Percentiles rank a stretch among this genome's conserved stretches.
Evolutionary conservation across 2,797 vertebrate genomes (phyloP).

Genomic region (Melanitta fusca): DNA sequence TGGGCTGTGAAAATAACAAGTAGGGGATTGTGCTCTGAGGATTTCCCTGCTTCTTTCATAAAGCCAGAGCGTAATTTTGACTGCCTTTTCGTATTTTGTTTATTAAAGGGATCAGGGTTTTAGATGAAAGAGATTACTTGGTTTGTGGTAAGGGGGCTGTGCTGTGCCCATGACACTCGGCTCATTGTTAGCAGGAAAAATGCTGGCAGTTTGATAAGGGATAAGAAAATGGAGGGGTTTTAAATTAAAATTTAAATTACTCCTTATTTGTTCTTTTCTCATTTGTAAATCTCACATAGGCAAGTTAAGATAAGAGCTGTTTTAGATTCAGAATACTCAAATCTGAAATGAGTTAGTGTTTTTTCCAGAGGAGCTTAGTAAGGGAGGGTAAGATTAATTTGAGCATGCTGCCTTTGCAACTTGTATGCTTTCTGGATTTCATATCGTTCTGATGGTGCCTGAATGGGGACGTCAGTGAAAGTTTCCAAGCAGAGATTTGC

Average conservation of each 20-base stretch:
- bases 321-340: conserved; percentile 75
- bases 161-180: conserved; percentile 78
- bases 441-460: background rate
- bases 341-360: conserved; percentile 63
- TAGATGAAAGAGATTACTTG: conserved; percentile 89
- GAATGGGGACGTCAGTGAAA: background rate
- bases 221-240: conserved; percentile 82
- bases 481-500: conserved; percentile 27
- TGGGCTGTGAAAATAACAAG: conserved; percentile 90
- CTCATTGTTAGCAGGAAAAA: conserved; percentile 82
- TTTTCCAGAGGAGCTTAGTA: conserved; percentile 41
- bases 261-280: conserved; percentile 81
- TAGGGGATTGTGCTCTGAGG: conserved; percentile 88
- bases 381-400: conserved; percentile 28
- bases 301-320: conserved; percentile 80
- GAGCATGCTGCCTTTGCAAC: conserved; percentile 8
- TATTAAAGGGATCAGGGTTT: conserved; percentile 87
- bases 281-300: conserved; percentile 81
- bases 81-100: conserved; percentile 87
- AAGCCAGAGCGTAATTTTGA: conserved; percentile 84
- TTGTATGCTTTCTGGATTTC: conserved; percentile 69
- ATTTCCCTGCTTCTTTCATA: conserved; percentile 85
- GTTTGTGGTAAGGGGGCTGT: conserved; percentile 80
- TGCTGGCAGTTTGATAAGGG: conserved; percentile 84
- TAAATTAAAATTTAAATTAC: conserved; percentile 88